Conservation (phyloP, 2,888 invertebrate species). For the Pristionchus japonicus region DNA sequence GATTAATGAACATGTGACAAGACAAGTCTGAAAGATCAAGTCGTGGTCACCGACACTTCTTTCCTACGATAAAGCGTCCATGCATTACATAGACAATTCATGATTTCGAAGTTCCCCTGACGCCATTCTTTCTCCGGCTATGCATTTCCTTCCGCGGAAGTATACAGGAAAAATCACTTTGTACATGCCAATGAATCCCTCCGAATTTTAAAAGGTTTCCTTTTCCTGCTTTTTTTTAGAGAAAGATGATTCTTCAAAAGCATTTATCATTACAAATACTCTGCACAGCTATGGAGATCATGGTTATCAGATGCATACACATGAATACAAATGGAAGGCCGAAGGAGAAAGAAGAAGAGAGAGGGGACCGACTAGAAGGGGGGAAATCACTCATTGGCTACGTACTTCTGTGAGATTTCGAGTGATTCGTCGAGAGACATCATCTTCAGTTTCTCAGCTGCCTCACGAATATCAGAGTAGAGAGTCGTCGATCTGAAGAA, state of each 20-base stretch:
- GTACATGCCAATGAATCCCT: no score
- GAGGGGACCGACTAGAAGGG: background rate
- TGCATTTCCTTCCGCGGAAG: background rate
- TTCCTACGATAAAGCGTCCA: background rate
- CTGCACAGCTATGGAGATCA: constrained; percentile 28
- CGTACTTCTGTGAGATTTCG: constrained; percentile 52
- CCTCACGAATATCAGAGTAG: constrained; percentile 63
- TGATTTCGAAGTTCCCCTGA: background rate
- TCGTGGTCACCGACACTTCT: background rate
- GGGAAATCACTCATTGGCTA: constrained; percentile 39
- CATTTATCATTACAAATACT: constrained; percentile 26
- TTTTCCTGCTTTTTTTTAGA: no score
- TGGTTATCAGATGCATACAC: background rate
- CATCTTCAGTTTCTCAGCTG: constrained; percentile 54
- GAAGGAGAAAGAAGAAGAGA: background rate
- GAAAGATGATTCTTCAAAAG: background rate
- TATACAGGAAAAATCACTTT: no score
- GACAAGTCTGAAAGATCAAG: no score
- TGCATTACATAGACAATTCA: background rate
- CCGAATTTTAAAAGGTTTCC: no score
- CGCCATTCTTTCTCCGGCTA: background rate
- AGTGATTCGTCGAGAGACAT: constrained; percentile 56
- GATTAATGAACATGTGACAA: no score
- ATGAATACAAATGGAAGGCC: background rate
- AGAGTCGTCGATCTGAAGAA: constrained; percentile 63